Evolutionary conservation across 2,797 vertebrate species (phyloP).

Genomic region (Tenualosa thibaudeaui): DNA sequence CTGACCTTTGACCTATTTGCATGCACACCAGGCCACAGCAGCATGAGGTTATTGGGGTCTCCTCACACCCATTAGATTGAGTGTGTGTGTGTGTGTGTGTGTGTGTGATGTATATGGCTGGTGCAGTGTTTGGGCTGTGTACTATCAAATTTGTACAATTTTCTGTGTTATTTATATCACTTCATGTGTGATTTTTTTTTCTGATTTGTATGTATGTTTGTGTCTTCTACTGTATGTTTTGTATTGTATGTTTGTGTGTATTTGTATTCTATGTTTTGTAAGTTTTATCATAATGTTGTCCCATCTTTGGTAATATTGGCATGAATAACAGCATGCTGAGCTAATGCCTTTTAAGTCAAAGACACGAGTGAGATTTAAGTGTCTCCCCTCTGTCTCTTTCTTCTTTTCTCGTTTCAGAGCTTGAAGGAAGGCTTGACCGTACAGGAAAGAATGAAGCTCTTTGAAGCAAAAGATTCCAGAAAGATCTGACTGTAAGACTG

Average conservation of each 20-base stretch:
- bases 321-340: not conserved
- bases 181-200: not conserved
- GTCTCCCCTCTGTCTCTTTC: not conserved
- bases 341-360: not conserved
- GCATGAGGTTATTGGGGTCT: not conserved
- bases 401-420: constrained; percentile 81
- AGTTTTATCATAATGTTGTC: not conserved
- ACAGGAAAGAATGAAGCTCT: constrained; percentile 97
- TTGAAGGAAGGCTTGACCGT: constrained; percentile 97
- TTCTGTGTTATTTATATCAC: not conserved
- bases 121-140: not conserved
- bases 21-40: not conserved
- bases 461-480: constrained; percentile 95
- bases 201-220: not conserved
- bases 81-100: not conserved
- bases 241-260: not conserved
- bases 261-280: not conserved
- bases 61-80: not conserved
- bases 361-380: not conserved
- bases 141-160: not conserved
- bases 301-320: not conserved
- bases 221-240: not conserved
- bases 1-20: not conserved
- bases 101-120: not conserved
- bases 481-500: constrained; percentile 76